A percentile compares a stretch with the other conserved stretches of the same genome.
These are phyloP conservation scores for Saccostrea glomerata DNA, from an alignment of 1,140 invertebrate species.

Conservation along the genomic window DNA sequence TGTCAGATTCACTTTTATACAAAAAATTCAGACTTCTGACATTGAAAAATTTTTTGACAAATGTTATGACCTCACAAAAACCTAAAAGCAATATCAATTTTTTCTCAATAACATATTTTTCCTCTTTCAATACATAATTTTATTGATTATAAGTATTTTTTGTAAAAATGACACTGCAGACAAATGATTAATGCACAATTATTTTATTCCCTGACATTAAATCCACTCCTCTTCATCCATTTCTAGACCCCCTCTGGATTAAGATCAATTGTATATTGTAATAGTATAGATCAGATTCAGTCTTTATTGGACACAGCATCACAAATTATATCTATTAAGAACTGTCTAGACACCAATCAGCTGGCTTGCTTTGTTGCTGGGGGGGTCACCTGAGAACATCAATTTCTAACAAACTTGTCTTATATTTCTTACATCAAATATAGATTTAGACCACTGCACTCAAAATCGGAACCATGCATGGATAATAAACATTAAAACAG, in stretches of 20 bases:
- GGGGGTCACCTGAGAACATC: neutral
- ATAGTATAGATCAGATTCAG: neutral
- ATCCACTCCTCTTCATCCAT: neutral
- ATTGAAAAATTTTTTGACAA: too few relatives aligned
- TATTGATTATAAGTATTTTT: neutral
- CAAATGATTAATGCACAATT: neutral
- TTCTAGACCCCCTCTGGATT: slow-evolving; percentile 12
- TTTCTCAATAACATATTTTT: neutral
- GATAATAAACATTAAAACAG: too few relatives aligned
- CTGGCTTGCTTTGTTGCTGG: neutral
- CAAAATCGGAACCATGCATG: too few relatives aligned
- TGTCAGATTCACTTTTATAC: too few relatives aligned
- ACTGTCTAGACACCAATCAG: slow-evolving; percentile 22
- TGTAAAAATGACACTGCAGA: neutral
- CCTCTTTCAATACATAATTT: neutral
- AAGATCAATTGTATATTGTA: neutral
- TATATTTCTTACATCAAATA: too few relatives aligned
- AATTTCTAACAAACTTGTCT: neutral
- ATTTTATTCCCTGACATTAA: neutral
- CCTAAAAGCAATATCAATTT: neutral
- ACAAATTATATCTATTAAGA: neutral
- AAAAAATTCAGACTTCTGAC: too few relatives aligned
- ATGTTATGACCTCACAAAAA: too few relatives aligned
- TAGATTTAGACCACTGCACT: too few relatives aligned
- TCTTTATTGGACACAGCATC: neutral